A percentile compares a stretch with the other conserved stretches of the same genome.
Conservation (phyloP, 2,888 invertebrate genomes). For the Calliscelio sp. region DNA sequence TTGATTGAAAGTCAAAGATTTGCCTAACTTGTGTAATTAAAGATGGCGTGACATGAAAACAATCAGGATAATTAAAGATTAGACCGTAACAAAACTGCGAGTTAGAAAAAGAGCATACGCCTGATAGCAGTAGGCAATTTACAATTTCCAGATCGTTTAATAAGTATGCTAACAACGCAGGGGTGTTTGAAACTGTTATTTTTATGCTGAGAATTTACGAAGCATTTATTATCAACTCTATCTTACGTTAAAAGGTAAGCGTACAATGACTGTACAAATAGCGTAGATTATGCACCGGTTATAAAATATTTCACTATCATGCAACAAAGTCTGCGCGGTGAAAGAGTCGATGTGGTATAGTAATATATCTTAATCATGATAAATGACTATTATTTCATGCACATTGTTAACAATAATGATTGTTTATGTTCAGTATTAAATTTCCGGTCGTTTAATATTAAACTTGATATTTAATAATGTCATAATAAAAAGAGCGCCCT, state of each 20-base stretch:
- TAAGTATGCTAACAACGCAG: slow-evolving; percentile 14
- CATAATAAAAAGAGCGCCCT: too few species aligned
- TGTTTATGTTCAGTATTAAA: slow-evolving; percentile 28
- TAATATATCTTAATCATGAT: slow-evolving; percentile 37
- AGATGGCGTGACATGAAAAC: too few species aligned
- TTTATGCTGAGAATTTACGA: slow-evolving; percentile 25
- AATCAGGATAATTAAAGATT: background rate
- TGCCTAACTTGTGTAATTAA: too few species aligned
- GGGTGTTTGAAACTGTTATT: slow-evolving; percentile 23
- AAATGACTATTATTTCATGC: slow-evolving; percentile 11
- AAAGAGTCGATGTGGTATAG: slow-evolving; percentile 26
- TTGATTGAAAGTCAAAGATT: too few species aligned
- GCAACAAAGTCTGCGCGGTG: slow-evolving; percentile 26
- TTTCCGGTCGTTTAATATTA: background rate
- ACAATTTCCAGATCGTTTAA: slow-evolving; percentile 46
- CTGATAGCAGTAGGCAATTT: slow-evolving; percentile 4
- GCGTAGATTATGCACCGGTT: slow-evolving; percentile 18
- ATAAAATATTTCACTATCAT: slow-evolving; percentile 38
- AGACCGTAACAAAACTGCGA: background rate
- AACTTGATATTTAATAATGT: background rate
- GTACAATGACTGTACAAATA: slow-evolving; percentile 35
- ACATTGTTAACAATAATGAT: slow-evolving; percentile 28
- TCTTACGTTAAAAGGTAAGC: slow-evolving; percentile 27
- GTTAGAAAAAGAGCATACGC: background rate
- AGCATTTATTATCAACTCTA: slow-evolving; percentile 34